Conservation (phyloP, 2,797 vertebrate species). For the Peromyscus eremicus region DNA sequence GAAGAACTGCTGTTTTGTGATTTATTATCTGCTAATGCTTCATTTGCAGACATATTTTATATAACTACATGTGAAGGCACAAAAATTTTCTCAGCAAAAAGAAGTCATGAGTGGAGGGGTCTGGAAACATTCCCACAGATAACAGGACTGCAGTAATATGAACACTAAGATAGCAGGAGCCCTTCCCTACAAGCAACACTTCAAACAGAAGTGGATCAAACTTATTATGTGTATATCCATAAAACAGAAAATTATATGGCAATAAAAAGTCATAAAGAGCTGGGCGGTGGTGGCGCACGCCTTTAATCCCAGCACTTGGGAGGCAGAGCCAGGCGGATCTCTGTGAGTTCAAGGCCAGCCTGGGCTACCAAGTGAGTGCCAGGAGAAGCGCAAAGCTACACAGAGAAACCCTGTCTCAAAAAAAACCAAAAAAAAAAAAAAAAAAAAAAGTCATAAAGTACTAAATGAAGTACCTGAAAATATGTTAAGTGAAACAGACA, state of each 20-base stretch:
- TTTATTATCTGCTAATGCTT: background rate
- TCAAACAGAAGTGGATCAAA: constrained; percentile 39
- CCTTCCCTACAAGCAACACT: background rate
- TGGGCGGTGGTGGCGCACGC: too few relatives aligned
- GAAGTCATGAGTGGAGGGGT: background rate
- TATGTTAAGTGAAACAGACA: constrained; percentile 21
- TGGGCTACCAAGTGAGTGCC: too few relatives aligned
- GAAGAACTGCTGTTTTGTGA: background rate
- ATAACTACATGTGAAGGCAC: background rate
- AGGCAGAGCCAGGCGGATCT: too few relatives aligned
- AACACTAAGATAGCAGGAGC: background rate
- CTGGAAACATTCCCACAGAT: background rate
- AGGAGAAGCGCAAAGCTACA: too few relatives aligned
- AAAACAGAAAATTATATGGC: background rate
- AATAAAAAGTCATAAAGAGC: constrained; percentile 33
- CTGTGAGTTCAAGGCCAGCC: too few relatives aligned
- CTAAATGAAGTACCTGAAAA: constrained; percentile 14
- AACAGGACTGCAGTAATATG: background rate
- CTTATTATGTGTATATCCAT: background rate
- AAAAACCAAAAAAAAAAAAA: too few relatives aligned
- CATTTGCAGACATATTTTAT: background rate
- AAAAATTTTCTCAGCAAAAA: background rate
- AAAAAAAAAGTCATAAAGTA: constrained; percentile 37
- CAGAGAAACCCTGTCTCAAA: too few relatives aligned
- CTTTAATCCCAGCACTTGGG: too few relatives aligned